Conservation (phyloP, 1,140 invertebrate species). For the Scaptomyza graminum region DNA sequence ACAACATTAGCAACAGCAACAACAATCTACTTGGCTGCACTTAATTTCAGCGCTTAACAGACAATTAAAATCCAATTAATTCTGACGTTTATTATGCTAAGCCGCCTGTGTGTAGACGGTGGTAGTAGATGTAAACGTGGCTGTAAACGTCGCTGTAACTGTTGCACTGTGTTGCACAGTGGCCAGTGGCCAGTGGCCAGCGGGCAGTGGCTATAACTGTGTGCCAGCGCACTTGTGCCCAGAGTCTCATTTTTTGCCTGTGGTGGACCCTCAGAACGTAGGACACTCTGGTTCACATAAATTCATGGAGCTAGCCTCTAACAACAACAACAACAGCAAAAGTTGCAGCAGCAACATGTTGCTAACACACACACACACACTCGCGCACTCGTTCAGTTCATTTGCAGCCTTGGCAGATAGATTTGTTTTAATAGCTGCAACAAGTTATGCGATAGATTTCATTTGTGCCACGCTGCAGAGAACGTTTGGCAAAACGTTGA, state of each 20-base stretch:
- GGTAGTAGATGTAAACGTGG: slow-evolving; percentile 26
- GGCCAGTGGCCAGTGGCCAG: slow-evolving; percentile 2
- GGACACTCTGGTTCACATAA: slow-evolving; percentile 46
- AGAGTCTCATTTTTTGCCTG: not conserved
- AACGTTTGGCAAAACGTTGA: slow-evolving; percentile 17
- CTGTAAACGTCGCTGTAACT: slow-evolving; percentile 27
- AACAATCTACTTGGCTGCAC: slow-evolving; percentile 72
- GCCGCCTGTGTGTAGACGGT: slow-evolving; percentile 61
- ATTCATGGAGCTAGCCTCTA: slow-evolving; percentile 20
- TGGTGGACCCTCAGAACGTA: slow-evolving; percentile 5
- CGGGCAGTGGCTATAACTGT: not conserved
- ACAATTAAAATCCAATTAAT: slow-evolving; percentile 82
- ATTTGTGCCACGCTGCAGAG: slow-evolving; percentile 16
- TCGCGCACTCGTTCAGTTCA: slow-evolving; percentile 19
- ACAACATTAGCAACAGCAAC: slow-evolving; percentile 15
- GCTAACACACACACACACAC: slow-evolving; percentile 11
- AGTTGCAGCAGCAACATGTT: slow-evolving; percentile 44
- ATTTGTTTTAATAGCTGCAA: slow-evolving; percentile 48
- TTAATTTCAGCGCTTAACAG: slow-evolving; percentile 82
- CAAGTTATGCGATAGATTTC: slow-evolving; percentile 52
- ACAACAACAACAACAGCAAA: slow-evolving; percentile 15
- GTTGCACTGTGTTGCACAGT: slow-evolving; percentile 23
- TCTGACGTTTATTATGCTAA: slow-evolving; percentile 82
- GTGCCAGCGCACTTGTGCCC: not conserved
- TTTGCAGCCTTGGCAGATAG: slow-evolving; percentile 48